Conservation (phyloP, 2,113 vertebrate species). For the Corynorhinus townsendii region DNA sequence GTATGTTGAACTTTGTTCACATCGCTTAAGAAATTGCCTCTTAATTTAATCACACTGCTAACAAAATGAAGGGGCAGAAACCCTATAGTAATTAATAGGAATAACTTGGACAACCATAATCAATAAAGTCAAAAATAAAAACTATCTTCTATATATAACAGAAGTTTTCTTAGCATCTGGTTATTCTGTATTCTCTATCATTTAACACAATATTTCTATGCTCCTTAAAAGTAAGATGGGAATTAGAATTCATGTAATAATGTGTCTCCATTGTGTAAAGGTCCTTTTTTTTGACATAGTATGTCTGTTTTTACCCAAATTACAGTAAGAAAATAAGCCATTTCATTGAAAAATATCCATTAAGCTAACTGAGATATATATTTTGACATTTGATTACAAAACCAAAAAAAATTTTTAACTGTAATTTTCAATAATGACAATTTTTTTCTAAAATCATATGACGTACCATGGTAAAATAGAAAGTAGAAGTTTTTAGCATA, state of each 20-base stretch:
- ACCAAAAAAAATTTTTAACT: conserved; percentile 9
- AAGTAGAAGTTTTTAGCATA: conserved; percentile 37
- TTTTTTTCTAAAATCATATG: neutral
- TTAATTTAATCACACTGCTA: conserved; percentile 29
- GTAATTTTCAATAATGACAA: neutral
- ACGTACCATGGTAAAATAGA: conserved; percentile 8
- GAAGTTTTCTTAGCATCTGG: neutral
- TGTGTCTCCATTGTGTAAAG: neutral
- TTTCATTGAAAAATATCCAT: conserved; percentile 29
- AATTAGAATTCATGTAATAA: conserved; percentile 28
- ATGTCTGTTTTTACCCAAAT: conserved; percentile 28
- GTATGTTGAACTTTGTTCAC: neutral
- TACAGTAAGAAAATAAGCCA: conserved; percentile 1
- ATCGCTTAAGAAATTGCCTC: neutral
- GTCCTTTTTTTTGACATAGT: neutral
- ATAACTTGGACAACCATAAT: neutral
- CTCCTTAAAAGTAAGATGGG: neutral
- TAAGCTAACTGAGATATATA: conserved; percentile 13
- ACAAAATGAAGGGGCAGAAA: neutral
- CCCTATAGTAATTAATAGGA: neutral
- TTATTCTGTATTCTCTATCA: conserved; percentile 10
- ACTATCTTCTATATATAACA: conserved; percentile 4
- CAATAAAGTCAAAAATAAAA: conserved; percentile 32
- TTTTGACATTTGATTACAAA: conserved; percentile 5
- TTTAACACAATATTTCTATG: neutral